These are phyloP conservation scores for Moxostoma hubbsi DNA, from an alignment of 2,797 vertebrate genomes.

Conservation along the genomic window DNA sequence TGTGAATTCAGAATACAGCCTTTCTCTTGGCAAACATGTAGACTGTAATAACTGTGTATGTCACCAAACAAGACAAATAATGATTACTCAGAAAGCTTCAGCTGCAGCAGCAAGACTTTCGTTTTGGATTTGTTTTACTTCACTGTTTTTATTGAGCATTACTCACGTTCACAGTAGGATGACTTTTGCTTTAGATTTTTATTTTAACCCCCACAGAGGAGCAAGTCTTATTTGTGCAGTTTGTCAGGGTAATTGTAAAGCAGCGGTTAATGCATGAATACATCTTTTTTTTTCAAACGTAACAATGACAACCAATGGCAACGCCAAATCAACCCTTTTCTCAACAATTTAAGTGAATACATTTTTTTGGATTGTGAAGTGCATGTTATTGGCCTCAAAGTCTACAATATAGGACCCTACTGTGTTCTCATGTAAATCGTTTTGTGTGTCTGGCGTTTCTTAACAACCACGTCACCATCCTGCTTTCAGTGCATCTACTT, in stretches of 20 bases:
- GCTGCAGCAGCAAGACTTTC: constrained; percentile 10
- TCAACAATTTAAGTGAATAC: neutral
- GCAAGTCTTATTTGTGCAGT: neutral
- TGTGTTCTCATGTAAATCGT: constrained; percentile 1
- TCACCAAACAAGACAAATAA: constrained; percentile 6
- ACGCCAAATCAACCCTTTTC: neutral
- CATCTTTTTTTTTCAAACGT: constrained; percentile 15
- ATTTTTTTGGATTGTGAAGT: neutral
- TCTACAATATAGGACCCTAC: neutral
- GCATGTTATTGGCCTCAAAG: neutral
- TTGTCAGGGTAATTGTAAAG: neutral
- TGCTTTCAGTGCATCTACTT: constrained; percentile 35
- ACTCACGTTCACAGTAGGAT: constrained; percentile 2
- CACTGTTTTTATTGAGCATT: constrained; percentile 7
- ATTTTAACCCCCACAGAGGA: constrained; percentile 14
- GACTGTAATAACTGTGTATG: neutral
- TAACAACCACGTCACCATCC: constrained; percentile 24
- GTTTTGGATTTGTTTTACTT: neutral
- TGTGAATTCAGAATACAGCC: too few species aligned
- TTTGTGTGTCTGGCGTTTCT: constrained; percentile 34
- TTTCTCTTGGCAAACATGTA: too few species aligned
- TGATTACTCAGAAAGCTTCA: neutral
- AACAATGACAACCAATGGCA: constrained; percentile 28
- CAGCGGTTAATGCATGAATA: neutral
- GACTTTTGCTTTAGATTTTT: constrained; percentile 10